These are phyloP conservation scores for Dolichotis patagonum DNA, from an alignment of 2,113 vertebrate species.

Conservation along the genomic window DNA sequence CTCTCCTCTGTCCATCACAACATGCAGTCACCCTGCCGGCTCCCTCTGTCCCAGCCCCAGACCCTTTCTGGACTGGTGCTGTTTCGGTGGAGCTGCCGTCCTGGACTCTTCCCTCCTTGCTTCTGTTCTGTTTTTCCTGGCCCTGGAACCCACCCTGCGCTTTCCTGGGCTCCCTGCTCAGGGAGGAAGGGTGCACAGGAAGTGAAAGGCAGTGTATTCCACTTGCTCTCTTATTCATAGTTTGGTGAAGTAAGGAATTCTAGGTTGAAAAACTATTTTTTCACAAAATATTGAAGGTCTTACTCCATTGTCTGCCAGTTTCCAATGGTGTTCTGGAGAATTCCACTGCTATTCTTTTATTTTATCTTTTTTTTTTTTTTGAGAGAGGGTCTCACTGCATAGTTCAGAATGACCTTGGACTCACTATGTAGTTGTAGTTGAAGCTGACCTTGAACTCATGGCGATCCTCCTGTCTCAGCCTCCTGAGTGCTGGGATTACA, in stretches of 20 bases:
- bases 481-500: too few species aligned
- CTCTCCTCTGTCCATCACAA: neutral
- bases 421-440: too few species aligned
- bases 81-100: neutral
- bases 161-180: neutral
- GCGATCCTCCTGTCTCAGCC: too few species aligned
- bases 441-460: too few species aligned
- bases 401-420: too few species aligned
- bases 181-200: neutral
- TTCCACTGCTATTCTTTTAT: too few species aligned
- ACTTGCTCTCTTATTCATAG: neutral
- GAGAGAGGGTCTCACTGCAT: too few species aligned
- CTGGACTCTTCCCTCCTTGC: neutral
- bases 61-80: neutral
- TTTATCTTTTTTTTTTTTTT: too few species aligned
- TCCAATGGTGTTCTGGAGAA: neutral
- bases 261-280: neutral
- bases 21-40: too few species aligned
- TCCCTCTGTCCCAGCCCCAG: neutral
- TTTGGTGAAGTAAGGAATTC: neutral
- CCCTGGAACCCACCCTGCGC: neutral
- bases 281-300: neutral
- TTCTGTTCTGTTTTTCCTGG: neutral
- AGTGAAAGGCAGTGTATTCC: neutral
- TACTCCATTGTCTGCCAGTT: neutral